phyloP scores from a whole-genome alignment of 2,797 vertebrate genomes.

The Sparidentex hasta region DNA sequence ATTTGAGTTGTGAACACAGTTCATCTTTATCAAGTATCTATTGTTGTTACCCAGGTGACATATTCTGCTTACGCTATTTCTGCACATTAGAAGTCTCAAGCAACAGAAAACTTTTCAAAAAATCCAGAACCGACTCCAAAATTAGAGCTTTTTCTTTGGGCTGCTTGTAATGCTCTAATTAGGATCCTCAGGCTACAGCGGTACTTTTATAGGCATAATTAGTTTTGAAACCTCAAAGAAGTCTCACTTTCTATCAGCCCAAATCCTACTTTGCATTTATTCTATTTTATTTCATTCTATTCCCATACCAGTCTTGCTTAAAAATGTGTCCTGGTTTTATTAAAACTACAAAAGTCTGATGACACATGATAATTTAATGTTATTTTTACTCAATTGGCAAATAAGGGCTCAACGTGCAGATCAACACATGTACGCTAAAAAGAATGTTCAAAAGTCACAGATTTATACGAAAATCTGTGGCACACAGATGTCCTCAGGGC shows the following conservation, averaged over 20 bases:
- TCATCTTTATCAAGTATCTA: neutral
- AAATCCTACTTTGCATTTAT: constrained; percentile 28
- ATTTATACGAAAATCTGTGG: neutral
- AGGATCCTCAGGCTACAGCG: constrained; percentile 36
- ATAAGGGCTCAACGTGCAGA: neutral
- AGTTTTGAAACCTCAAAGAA: constrained; percentile 51
- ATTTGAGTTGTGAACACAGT: constrained; percentile 10
- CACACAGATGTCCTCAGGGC: constrained; percentile 13
- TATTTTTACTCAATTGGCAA: neutral
- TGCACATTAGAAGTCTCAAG: constrained; percentile 1
- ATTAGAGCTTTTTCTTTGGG: constrained; percentile 18
- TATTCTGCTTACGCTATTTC: constrained; percentile 6
- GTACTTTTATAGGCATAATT: constrained; percentile 49
- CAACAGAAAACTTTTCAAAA: constrained; percentile 8
- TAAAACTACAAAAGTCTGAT: constrained; percentile 2
- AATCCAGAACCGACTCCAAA: constrained; percentile 13
- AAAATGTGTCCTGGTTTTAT: neutral
- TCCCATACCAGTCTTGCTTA: constrained; percentile 6
- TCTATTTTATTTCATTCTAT: constrained; percentile 20
- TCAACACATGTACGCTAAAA: neutral
- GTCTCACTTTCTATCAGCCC: constrained; percentile 32
- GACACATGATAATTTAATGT: neutral
- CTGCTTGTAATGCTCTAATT: constrained; percentile 46
- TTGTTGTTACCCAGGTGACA: neutral
- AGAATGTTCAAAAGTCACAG: constrained; percentile 3